Base-by-base conservation (phyloP, 2,797 vertebrate genomes). In the Staurois parvus region DNA sequence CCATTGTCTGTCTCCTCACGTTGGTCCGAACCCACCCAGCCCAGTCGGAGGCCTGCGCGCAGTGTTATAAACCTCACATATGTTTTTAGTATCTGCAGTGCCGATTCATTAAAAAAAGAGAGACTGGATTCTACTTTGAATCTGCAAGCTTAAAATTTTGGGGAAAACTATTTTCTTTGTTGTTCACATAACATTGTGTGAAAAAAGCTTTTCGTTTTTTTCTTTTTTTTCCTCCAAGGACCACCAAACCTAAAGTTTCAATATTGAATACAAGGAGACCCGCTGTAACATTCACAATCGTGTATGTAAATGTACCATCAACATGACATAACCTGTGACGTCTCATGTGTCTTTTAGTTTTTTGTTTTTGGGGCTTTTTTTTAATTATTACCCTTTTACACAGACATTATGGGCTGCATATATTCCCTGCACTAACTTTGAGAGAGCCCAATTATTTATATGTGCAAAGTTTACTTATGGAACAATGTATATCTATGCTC, bases 1-100 rank as follows among this genome's bases (percentile, higher is more conserved):
- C 88, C 81, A 87, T 88, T 92, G 88, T 94, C 93, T 92, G 92
- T 91, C 90, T 90, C 87, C 93, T 91, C 86, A 90, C 92, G 92
- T 93, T 92, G 91, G 93, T 92, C 78, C 72, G 90, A 90, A 86
- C 78, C 69, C 73, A 68, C 72, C 64, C 78, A 40, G 19, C 64
- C 72, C 72, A 21, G 72, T 78, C 48, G 37, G 73, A 72, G 79
- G 79, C 80, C 85, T 81, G 85, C 75, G 85, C 75, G 34, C 80
- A 78, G 85, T 82, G 85, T 82, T 86, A 86, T 82, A 72, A 78
- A 72, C 74, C 79, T 86, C 79, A 82, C 68, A 2, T 72, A 32
- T 83, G 40, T 83, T 76, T 80, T 70, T 30, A 72, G 75, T 81
- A 76, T 85, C 66, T 69, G 62, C 78, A 72, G 79, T 34, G 67